Evolutionary conservation across 2,888 invertebrate species (phyloP).

Genomic region (Pollenia angustigena): DNA sequence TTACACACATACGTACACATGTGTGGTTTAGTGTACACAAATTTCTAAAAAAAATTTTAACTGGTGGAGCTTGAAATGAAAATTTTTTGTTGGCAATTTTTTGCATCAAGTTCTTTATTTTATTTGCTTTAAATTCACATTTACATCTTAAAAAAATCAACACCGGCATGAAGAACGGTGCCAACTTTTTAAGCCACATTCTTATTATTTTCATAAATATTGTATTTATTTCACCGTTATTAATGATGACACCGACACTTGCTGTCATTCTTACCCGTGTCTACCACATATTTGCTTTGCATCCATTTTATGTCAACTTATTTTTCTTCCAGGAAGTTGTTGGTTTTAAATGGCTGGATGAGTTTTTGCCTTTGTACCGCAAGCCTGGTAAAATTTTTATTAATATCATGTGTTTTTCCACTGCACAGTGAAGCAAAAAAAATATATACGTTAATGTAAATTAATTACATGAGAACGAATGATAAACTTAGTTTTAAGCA

Average conservation of each 20-base stretch:
- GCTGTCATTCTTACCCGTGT: neutral
- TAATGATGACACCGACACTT: slow-evolving; percentile 24
- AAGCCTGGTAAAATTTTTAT: slow-evolving; percentile 13
- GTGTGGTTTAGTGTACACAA: too few relatives aligned
- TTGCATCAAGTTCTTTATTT: too few relatives aligned
- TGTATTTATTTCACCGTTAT: slow-evolving; percentile 29
- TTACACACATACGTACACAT: too few relatives aligned
- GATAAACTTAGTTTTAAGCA: too few relatives aligned
- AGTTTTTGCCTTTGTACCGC: slow-evolving; percentile 4
- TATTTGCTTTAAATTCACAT: too few relatives aligned
- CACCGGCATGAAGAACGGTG: neutral
- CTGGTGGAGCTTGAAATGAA: too few relatives aligned
- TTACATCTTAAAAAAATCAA: neutral
- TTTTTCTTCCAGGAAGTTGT: neutral
- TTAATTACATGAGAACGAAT: too few relatives aligned
- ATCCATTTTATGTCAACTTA: too few relatives aligned
- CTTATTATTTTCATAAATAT: neutral
- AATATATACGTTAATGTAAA: too few relatives aligned
- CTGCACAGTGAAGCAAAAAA: neutral
- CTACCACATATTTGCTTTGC: neutral
- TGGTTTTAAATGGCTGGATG: neutral
- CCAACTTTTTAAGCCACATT: neutral
- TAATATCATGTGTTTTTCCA: slow-evolving; percentile 20
- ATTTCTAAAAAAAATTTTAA: too few relatives aligned
- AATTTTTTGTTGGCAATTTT: too few relatives aligned